Conservation (phyloP, 2,797 vertebrate genomes). For the Pseudotriccus pelzelni region DNA sequence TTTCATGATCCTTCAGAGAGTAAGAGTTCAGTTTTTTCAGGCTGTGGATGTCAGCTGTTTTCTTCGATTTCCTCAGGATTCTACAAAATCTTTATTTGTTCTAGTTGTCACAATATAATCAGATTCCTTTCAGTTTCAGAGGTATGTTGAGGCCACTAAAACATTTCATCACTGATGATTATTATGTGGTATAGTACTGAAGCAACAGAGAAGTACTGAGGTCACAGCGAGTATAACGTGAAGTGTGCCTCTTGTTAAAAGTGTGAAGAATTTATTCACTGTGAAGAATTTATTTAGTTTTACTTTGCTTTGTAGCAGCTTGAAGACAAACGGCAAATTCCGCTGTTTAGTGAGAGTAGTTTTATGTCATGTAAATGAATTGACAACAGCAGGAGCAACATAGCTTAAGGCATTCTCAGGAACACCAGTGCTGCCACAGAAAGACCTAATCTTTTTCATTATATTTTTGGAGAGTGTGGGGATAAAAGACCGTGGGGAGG, state of each 20-base stretch:
- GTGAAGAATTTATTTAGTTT: not conserved
- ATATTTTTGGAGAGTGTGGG: fast-evolving
- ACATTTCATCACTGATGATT: not conserved
- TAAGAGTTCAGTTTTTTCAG: not conserved
- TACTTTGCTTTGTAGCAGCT: not conserved
- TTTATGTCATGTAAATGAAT: not conserved
- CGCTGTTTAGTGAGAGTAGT: not conserved
- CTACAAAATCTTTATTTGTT: not conserved
- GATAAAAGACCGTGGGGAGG: not conserved
- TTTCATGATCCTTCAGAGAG: not conserved
- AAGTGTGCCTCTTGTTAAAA: not conserved
- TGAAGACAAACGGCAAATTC: not conserved
- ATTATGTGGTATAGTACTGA: not conserved
- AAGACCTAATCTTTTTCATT: not conserved
- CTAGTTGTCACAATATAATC: not conserved
- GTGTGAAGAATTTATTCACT: not conserved
- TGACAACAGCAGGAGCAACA: not conserved
- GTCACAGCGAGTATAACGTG: not conserved
- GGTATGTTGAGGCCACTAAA: not conserved
- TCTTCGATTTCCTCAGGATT: not conserved
- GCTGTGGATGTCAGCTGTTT: not conserved
- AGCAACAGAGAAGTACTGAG: not conserved
- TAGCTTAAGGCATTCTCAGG: not conserved
- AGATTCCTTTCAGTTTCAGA: not conserved
- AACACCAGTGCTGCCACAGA: not conserved